A percentile compares a stretch with the other conserved stretches of the same genome.
These are phyloP conservation scores for Orchesella cincta DNA, from an alignment of 1,140 invertebrate species.

Conservation along the genomic window DNA sequence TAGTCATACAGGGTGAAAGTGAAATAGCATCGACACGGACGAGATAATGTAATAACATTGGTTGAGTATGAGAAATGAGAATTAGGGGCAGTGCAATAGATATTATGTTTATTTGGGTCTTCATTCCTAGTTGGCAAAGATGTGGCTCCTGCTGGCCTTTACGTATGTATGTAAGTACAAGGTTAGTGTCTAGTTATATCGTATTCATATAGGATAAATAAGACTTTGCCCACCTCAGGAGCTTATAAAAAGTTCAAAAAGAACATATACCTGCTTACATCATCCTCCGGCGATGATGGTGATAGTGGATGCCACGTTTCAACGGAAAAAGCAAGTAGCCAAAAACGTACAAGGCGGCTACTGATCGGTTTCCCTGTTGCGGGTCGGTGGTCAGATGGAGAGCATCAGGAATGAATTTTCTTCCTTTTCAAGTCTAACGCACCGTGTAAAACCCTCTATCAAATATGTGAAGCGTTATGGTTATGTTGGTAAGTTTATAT, in stretches of 20 bases:
- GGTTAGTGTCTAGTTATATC: too few relatives aligned
- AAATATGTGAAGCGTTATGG: too few relatives aligned
- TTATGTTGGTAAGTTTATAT: background rate
- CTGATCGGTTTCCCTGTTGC: background rate
- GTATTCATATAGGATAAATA: too few relatives aligned
- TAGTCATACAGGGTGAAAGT: background rate
- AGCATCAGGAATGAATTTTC: background rate
- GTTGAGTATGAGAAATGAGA: background rate
- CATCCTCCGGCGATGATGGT: background rate
- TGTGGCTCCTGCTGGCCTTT: background rate
- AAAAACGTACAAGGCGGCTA: background rate
- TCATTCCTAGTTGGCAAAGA: background rate
- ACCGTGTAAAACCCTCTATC: constrained; percentile 3
- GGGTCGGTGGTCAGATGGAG: background rate
- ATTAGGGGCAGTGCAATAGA: background rate
- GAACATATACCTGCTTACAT: background rate
- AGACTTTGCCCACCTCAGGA: too few relatives aligned
- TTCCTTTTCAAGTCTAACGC: background rate
- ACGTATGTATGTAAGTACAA: too few relatives aligned
- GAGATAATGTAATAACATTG: constrained; percentile 15
- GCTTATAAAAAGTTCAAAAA: background rate
- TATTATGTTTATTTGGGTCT: background rate
- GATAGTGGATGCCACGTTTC: too few relatives aligned
- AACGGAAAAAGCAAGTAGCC: background rate
- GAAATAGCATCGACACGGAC: background rate